Percentiles rank a stretch among this genome's conserved stretches.
These are phyloP conservation scores for Anolis carolinensis DNA, from an alignment of 2,113 vertebrate genomes.

Conservation along the genomic window DNA sequence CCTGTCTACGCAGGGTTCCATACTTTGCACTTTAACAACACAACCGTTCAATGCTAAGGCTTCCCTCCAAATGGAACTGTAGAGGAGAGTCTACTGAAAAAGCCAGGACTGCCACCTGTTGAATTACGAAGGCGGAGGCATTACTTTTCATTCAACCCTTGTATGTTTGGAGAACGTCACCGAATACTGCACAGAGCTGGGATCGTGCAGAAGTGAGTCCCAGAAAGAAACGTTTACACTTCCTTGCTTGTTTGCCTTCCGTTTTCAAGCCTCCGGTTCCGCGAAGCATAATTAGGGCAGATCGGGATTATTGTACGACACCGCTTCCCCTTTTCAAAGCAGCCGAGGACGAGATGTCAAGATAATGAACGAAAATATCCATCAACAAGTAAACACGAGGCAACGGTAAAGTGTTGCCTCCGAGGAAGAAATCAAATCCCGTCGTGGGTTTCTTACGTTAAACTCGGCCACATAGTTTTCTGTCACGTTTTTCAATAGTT, in stretches of 20 bases:
- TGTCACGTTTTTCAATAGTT: too few species aligned
- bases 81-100: too few species aligned
- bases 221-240: constrained; percentile 40
- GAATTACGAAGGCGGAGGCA: too few species aligned
- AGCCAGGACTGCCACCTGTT: too few species aligned
- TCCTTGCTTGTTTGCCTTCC: constrained; percentile 56
- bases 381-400: constrained; percentile 19
- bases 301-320: constrained; percentile 48
- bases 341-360: constrained; percentile 51
- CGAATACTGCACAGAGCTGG: constrained; percentile 35
- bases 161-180: constrained; percentile 32
- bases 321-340: constrained; percentile 50
- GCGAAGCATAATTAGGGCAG: constrained; percentile 44
- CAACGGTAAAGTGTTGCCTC: neutral
- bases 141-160: too few species aligned
- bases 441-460: neutral
- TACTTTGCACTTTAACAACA: too few species aligned
- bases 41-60: too few species aligned
- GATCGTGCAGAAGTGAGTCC: constrained; percentile 29
- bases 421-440: constrained; percentile 17
- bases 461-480: too few species aligned
- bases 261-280: constrained; percentile 27
- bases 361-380: constrained; percentile 54
- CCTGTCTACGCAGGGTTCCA: too few species aligned
- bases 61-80: too few species aligned